Conservation (phyloP, 2,113 vertebrate species). For the Scophthalmus maximus region DNA sequence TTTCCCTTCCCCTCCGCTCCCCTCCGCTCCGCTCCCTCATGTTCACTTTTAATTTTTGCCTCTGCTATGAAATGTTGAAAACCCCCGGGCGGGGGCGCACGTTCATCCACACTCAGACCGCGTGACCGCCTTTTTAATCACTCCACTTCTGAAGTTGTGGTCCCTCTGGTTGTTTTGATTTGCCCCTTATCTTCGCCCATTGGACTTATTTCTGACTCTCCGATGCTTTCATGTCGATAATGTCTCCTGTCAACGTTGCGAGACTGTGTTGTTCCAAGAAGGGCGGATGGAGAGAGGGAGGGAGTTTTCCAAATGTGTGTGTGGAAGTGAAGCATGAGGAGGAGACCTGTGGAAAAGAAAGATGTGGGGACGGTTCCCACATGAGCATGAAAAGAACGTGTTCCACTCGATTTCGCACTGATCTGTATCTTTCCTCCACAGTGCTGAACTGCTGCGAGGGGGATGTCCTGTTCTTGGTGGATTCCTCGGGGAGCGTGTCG, state of each 20-base stretch:
- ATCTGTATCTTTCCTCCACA: constrained; percentile 42
- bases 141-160: neutral
- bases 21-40: constrained; percentile 44
- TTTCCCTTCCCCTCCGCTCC: constrained; percentile 44
- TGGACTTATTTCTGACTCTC: constrained; percentile 32
- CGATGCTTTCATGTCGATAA: constrained; percentile 36
- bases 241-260: constrained; percentile 27
- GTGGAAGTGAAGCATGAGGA: constrained; percentile 14
- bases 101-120: neutral
- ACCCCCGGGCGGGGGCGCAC: neutral
- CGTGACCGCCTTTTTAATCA: constrained; percentile 13
- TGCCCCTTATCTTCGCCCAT: constrained; percentile 31
- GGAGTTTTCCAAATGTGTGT: constrained; percentile 46
- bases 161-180: constrained; percentile 47
- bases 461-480: constrained; percentile 91
- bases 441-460: constrained; percentile 86
- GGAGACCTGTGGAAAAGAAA: constrained; percentile 60
- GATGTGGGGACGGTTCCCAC: neutral
- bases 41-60: constrained; percentile 9
- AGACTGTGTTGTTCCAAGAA: constrained; percentile 46
- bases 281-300: constrained; percentile 21
- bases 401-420: no score
- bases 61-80: constrained; percentile 56
- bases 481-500: constrained; percentile 94
- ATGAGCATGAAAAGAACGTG: neutral